These are phyloP conservation scores for Athene cunicularia DNA, from an alignment of 2,113 vertebrate species.

Conservation along the genomic window DNA sequence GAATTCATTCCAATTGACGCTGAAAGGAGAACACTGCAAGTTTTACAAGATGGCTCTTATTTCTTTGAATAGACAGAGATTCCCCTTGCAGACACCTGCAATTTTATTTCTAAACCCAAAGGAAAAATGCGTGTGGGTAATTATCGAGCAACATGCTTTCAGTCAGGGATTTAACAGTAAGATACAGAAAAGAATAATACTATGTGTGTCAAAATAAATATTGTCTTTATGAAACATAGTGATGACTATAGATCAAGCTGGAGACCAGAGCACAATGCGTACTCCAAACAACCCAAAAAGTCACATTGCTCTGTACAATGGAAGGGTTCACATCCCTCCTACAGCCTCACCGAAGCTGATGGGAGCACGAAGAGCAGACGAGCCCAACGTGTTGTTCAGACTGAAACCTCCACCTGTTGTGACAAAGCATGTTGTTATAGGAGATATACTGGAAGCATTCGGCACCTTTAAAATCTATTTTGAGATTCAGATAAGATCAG, in stretches of 20 bases:
- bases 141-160: neutral
- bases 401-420: neutral
- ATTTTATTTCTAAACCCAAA: conserved; percentile 3
- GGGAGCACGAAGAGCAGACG: fast-evolving
- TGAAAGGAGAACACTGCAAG: neutral
- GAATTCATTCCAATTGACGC: neutral
- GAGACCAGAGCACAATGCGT: neutral
- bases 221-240: neutral
- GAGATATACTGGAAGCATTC: neutral
- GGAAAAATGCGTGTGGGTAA: neutral
- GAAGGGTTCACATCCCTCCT: neutral
- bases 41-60: neutral
- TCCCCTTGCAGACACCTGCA: neutral
- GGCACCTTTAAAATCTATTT: conserved; percentile 35
- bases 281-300: neutral
- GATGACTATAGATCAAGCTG: neutral
- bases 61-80: neutral
- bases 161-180: neutral
- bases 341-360: neutral
- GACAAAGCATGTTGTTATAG: neutral
- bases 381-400: neutral
- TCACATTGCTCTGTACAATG: neutral
- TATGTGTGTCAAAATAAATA: neutral
- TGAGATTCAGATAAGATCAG: conserved; percentile 46
- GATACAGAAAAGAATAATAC: neutral